A percentile compares a stretch with the other conserved stretches of the same genome.
phyloP scores from a whole-genome alignment of 2,888 invertebrate genomes.

The Alloscopus bannaensis region DNA sequence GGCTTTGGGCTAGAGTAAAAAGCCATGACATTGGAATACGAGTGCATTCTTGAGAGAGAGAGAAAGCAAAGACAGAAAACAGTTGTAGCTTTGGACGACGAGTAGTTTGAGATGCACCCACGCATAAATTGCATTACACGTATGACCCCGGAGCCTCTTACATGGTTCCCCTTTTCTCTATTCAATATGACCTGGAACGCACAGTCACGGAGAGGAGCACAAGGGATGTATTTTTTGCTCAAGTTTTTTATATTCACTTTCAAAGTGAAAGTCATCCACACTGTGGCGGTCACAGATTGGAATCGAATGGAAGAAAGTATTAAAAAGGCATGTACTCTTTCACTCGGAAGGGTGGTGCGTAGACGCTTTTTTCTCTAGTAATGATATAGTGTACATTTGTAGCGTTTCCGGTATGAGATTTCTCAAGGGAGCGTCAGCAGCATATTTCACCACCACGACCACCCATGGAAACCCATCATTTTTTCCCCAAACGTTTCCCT shows the following conservation, averaged over 20 bases:
- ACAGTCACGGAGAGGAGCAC: too few relatives aligned
- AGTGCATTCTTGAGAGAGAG: constrained; percentile 27
- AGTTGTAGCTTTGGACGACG: constrained; percentile 22
- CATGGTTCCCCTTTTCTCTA: constrained; percentile 13
- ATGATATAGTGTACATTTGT: too few relatives aligned
- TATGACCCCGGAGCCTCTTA: constrained; percentile 32
- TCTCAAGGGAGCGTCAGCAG: too few relatives aligned
- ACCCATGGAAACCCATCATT: too few relatives aligned
- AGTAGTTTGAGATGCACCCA: constrained; percentile 47
- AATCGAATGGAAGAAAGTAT: too few relatives aligned
- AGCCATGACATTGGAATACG: constrained; percentile 6
- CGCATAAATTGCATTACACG: constrained; percentile 63
- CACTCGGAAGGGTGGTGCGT: too few relatives aligned
- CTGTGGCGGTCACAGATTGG: too few relatives aligned
- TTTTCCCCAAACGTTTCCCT: too few relatives aligned
- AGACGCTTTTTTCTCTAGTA: too few relatives aligned
- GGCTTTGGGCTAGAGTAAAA: not conserved
- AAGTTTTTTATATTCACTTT: not conserved
- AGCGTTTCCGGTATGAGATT: too few relatives aligned
- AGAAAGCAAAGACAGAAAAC: constrained; percentile 13
- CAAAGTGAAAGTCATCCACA: constrained; percentile 2
- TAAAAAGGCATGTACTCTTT: too few relatives aligned
- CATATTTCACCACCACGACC: too few relatives aligned
- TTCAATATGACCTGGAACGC: constrained; percentile 33
- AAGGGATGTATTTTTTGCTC: not conserved